Conservation (phyloP, 2,888 invertebrate genomes). For the Coremacera marginata region DNA sequence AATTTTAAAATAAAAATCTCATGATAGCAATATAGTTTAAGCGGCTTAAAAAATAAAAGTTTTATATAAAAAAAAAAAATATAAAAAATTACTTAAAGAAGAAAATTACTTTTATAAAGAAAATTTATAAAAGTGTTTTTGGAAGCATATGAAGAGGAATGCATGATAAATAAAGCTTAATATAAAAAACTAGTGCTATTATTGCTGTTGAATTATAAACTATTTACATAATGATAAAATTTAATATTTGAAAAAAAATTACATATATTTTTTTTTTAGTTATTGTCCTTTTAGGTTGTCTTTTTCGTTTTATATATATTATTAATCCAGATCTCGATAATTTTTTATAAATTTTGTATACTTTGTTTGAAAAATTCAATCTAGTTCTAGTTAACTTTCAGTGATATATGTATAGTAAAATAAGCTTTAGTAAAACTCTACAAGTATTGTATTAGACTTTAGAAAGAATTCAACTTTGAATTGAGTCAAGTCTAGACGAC, state of each 20-base stretch:
- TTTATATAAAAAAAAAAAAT: not conserved
- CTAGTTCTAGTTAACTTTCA: too few species aligned
- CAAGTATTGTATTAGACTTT: too few species aligned
- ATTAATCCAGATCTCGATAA: not conserved
- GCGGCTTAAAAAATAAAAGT: constrained; percentile 1
- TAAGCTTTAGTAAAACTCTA: too few species aligned
- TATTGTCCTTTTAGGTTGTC: not conserved
- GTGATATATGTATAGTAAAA: too few species aligned
- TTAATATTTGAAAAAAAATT: not conserved
- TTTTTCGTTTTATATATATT: not conserved
- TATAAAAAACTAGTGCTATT: not conserved
- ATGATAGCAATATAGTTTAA: constrained; percentile 25
- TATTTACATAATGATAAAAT: not conserved
- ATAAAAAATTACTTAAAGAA: not conserved
- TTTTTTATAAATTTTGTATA: not conserved
- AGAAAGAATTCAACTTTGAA: too few species aligned
- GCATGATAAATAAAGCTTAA: not conserved
- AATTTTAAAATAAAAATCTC: constrained; percentile 47
- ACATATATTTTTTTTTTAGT: not conserved
- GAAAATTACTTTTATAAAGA: too few species aligned
- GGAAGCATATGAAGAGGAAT: not conserved
- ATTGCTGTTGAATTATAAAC: not conserved
- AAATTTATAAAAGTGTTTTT: not conserved
- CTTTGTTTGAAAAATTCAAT: not conserved
- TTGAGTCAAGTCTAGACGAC: too few species aligned